Evolutionary conservation across 2,113 vertebrate genomes (phyloP), one percentile per base, ranked within the genome.

Genomic region (Hiodon alosoides): DNA sequence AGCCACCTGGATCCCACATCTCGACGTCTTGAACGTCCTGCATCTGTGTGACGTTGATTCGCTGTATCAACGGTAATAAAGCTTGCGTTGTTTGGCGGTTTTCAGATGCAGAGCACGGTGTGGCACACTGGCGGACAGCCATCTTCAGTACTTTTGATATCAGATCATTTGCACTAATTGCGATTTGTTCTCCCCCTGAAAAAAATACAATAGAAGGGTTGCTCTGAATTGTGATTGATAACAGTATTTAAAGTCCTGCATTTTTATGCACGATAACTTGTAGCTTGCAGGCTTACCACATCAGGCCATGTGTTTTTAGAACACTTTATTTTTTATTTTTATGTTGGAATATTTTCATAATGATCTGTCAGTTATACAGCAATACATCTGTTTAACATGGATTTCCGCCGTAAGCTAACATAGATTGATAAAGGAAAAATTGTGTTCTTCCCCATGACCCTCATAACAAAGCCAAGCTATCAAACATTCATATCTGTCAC

Each of bases 401-500:
- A 5, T 7, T 64, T 64, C 31, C 7, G 61, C 7, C 61, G 8
- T n/a, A 7, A 17, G 61, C 61, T 2, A 5, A 6, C 59, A n/a
- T 54, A n/a, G 53, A 16, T 31, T 55, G 64, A 55, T 69, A 9
- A 69, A 54, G 71, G 46, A 17, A 55, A 52, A 55, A 59, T 62
- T 65, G 64, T 31, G 31, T 17, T n/a, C 54, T 7, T 65, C 54
- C 60, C 14, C 4, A 52, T 78, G 81, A 74, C 76, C 73, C 78
- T 59, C 69, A 65, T 71, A 76, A 69, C 66, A 75, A 83, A 70
- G 69, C 53, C 64, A 60, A 51, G 65, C 71, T 79, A 83, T 83
- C 69, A 76, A 83, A 81, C 82, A 78, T 83, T 83, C 74, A 83
- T 79, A 67, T 4, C 50, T 17, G 65, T 72, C 67, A 55, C 58